Conservation (phyloP, 2,888 invertebrate species). For the Drosophila flavopinicola region DNA sequence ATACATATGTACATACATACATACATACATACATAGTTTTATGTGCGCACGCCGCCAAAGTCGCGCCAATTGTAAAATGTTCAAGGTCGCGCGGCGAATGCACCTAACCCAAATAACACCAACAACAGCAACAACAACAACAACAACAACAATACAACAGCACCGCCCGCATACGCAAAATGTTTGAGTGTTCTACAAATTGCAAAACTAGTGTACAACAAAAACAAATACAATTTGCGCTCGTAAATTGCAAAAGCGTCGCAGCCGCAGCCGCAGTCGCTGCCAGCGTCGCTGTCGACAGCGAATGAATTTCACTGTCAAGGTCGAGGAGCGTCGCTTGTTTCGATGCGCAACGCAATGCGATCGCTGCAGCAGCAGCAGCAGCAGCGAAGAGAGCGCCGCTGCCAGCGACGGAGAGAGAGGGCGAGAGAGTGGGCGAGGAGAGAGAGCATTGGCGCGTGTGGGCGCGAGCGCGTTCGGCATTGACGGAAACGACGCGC, state of each 20-base stretch:
- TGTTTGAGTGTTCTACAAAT: slow-evolving; percentile 71
- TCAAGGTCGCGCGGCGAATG: slow-evolving; percentile 74
- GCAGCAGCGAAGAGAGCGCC: slow-evolving; percentile 15
- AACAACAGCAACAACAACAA: slow-evolving; percentile 14
- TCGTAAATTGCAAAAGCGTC: slow-evolving; percentile 79
- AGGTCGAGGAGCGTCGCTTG: slow-evolving; percentile 80
- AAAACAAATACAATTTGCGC: slow-evolving; percentile 60
- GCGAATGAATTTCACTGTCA: slow-evolving; percentile 82
- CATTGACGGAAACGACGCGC: slow-evolving; percentile 70
- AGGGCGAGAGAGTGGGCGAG: slow-evolving; percentile 22
- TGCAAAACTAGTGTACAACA: slow-evolving; percentile 51
- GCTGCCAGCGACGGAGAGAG: slow-evolving; percentile 3
- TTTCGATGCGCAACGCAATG: slow-evolving; percentile 80
- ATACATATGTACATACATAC: background rate
- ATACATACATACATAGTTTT: slow-evolving; percentile 32
- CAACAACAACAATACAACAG: slow-evolving; percentile 23
- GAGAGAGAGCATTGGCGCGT: slow-evolving; percentile 39
- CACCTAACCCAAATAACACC: slow-evolving; percentile 52
- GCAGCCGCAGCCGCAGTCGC: slow-evolving; percentile 37
- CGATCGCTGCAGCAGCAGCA: slow-evolving; percentile 61
- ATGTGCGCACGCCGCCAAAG: slow-evolving; percentile 66
- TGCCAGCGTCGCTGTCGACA: slow-evolving; percentile 37
- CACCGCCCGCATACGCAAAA: slow-evolving; percentile 70
- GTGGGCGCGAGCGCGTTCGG: slow-evolving; percentile 61
- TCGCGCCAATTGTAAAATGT: slow-evolving; percentile 62